Evolutionary conservation across 2,797 vertebrate genomes (phyloP), one percentile per base, ranked within the genome.

Genomic region (Acomys russatus): DNA sequence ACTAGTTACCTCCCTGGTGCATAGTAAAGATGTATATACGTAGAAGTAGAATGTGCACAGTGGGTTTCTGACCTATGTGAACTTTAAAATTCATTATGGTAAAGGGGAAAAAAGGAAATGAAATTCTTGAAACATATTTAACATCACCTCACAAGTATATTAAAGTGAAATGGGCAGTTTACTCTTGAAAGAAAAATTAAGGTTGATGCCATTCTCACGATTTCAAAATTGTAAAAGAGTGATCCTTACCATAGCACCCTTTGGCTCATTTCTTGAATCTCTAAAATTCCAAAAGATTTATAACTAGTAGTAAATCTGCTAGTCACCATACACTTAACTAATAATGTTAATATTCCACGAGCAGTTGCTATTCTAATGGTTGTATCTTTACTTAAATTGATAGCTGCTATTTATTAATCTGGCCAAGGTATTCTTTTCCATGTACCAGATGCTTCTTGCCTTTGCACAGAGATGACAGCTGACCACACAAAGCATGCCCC

Each of bases 221-320:
- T 44, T 25, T 89, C 15, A 71, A 51, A 70, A 17, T 88, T 68
- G 3, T 0, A 28, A 14, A 28, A 73, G 11, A 28, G 4, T 33
- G 38, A 0, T 30, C 61, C 33, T 91, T 22, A 51, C 44, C 68
- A 38, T 11, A n/a, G 18, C 9, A 28, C 18, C n/a, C 25, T 33
- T 73, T 74, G 44, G n/a, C 56, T 80, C 28, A 28, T 59, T 59
- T 59, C 11, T 12, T 56, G 38, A 44, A 74, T 73, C n/a, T 3
- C 44, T 59, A 2, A 33, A 49, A n/a, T 35, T 38, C 8, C 20
- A 80, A 44, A 79, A 38, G 64, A 33, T 38, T 83, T 49, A 28
- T 68, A 88, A 80, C 22, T 76, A 79, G 80, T 61, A 76, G 10
- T 17, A 78, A 95, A 82, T 30, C 33, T 95, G 15, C 70, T 61